Conservation (phyloP, 2,113 vertebrate genomes). For the Saccopteryx leptura region DNA sequence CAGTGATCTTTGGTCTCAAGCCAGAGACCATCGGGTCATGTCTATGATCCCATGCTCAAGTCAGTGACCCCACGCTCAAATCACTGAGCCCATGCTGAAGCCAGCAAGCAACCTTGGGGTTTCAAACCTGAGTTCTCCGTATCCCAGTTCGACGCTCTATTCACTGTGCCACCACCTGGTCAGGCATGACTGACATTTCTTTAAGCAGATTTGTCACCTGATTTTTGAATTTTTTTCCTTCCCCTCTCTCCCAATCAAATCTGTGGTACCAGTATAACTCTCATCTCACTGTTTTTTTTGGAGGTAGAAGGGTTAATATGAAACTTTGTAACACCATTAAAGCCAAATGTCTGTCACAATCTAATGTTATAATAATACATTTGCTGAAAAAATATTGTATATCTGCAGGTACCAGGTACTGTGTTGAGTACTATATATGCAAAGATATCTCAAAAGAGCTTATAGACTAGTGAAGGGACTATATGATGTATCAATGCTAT, state of each 20-base stretch:
- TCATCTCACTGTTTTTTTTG: background rate
- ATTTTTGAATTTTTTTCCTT: background rate
- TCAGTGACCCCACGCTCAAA: no score
- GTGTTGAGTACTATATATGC: background rate
- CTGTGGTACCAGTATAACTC: background rate
- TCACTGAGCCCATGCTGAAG: no score
- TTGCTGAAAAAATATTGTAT: slow-evolving; percentile 21
- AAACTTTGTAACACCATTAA: slow-evolving; percentile 52
- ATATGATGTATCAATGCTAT: background rate
- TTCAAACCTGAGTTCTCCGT: no score
- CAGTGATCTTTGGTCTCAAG: no score
- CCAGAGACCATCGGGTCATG: no score
- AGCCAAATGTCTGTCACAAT: background rate
- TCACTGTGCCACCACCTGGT: no score
- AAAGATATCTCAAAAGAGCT: slow-evolving; percentile 4
- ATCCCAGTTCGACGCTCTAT: no score
- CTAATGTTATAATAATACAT: background rate
- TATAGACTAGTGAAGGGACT: background rate
- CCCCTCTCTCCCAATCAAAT: background rate
- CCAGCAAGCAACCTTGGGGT: no score
- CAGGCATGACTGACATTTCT: background rate
- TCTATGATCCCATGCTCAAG: no score
- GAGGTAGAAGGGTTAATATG: background rate
- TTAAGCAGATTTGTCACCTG: background rate
- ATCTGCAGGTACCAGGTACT: background rate